Base-by-base conservation (phyloP, 1,140 invertebrate species). In the Maniola jurtina region DNA sequence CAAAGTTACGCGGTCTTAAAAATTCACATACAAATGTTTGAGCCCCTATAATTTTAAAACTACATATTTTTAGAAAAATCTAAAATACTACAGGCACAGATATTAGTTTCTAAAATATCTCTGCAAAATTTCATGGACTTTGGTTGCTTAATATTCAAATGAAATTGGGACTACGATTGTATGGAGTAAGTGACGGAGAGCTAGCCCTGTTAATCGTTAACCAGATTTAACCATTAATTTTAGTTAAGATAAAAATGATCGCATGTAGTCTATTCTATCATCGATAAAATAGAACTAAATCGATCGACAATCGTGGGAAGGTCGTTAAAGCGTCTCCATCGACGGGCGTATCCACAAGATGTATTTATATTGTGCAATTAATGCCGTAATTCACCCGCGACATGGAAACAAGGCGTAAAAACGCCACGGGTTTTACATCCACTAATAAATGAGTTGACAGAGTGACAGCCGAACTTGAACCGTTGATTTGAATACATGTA, bases 371-470 rank as follows among this genome's bases (percentile, higher is more conserved):
- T 8, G 54, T 14, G 34, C 54, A 55, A 35, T 55, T 34, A 35
- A 35, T 16, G 54, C 54, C 34, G 34, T 55, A 55, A 55, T 7
- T 55, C n/a, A 34, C 9, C 33, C 13, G 54, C 13, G 35, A 55
- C 54, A 55, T 13, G 54, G 54, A 5, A 35, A 35, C 54, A 55
- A 55, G 48, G 33, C 34, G 54, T 55, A 55, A 55, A 55, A 55
- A 55, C 54, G 54, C 13, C 54, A 55, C 54, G 7, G 35, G n/a
- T 36, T 55, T 55, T 55, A 55, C 7, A 33, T 55, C 34, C 34
- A 55, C 54, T 33, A 34, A 55, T 55, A 55, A 55, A 55, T 55
- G 54, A 55, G 25, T 35, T 55, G 54, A 55, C 48, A 52, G 48
- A 52, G 3, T 52, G 48, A 52, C 48, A 52, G 15, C 15, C 14